Evolutionary conservation across 2,113 vertebrate species (phyloP), one percentile per base, ranked within the genome.

Genomic region (Perca fluviatilis): DNA sequence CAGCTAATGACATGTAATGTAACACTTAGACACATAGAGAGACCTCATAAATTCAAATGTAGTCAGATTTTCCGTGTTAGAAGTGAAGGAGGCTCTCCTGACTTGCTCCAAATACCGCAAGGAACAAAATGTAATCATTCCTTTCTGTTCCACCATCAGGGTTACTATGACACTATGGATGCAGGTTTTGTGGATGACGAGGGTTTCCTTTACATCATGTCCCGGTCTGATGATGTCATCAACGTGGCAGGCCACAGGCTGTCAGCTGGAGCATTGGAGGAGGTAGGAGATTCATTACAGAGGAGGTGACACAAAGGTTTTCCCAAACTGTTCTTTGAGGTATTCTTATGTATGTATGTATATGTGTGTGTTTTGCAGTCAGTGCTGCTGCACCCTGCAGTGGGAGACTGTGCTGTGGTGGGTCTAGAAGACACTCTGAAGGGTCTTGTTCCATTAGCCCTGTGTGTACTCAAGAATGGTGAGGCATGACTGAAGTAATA

Each of bases 131-230:
- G 2, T 18, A n/a, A 11, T 33, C 3, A 0, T 19, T 67, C 30
- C 15, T 27, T 10, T 78, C 68, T 23, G 4, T 6, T 43, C 21
- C 23, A 2, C 6, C 87, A 4, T 80, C 84, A 99, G 98, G 98
- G 98, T 3, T 99, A 97, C 79, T 99, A 99, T 15, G 98, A 99
- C 90, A 99, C 98, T 16, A 99, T 99, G 98, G 98, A 99, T 68
- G 97, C 97, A 27, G 98, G 98, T 4, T 99, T 95, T 57, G 92
- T 97, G 88, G 97, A 99, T 58, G 96, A 98, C 80, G 95, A 98
- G 72, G 97, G 96, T 18, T 99, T 98, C 86, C 69, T 99, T 0
- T 99, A 99, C 80, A 97, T 99, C 53, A 96, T 99, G 95, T 98
- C 98, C 67, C 95, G 97, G 23, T 97, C 97, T 80, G 98, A 99